phyloP scores from a whole-genome alignment of 2,888 invertebrate genomes.

The Campaea margaritaria region DNA sequence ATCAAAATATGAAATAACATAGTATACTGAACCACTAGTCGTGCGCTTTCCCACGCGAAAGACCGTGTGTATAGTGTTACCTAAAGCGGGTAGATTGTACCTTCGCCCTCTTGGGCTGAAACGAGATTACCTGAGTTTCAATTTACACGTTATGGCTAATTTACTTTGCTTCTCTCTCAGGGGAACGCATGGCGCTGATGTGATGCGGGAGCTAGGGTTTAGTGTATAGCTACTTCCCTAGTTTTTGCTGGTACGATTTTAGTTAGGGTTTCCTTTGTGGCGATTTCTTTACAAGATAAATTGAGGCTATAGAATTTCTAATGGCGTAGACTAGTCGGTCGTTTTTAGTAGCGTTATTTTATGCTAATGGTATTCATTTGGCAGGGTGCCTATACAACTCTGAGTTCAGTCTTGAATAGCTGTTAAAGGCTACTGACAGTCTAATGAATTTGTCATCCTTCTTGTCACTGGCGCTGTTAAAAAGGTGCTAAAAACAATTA shows the following conservation, averaged over 20 bases:
- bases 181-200: conserved; percentile 30
- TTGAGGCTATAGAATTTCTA: no score
- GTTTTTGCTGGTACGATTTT: not conserved
- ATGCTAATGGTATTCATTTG: no score
- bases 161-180: conserved; percentile 52
- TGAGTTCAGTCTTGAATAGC: no score
- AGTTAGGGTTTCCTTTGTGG: not conserved
- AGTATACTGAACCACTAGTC: no score
- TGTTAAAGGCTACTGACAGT: no score
- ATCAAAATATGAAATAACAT: no score
- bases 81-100: conserved; percentile 8
- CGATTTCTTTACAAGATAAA: not conserved
- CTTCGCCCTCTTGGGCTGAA: conserved; percentile 17
- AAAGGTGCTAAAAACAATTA: no score
- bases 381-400: no score
- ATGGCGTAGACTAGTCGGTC: no score
- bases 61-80: conserved; percentile 5
- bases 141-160: conserved; percentile 72
- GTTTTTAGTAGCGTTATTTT: no score
- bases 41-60: conserved; percentile 3
- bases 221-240: not conserved
- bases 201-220: conserved; percentile 17
- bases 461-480: no score
- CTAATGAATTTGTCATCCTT: no score
- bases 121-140: conserved; percentile 64